Base-by-base conservation (phyloP, 2,797 vertebrate species). In the Siniperca obscura region DNA sequence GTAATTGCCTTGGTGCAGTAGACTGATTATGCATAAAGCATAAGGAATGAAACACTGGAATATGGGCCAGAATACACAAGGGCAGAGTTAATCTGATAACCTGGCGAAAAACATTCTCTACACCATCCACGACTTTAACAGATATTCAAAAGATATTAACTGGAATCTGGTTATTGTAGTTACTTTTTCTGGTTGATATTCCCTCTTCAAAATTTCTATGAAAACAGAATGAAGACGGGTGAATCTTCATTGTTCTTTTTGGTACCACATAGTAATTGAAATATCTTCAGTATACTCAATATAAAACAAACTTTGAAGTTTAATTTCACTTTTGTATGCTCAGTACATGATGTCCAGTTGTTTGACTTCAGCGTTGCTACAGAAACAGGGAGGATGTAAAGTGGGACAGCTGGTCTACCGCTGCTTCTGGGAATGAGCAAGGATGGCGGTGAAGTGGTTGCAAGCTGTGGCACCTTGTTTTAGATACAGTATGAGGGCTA, bases 311-410 rank as follows among this genome's bases (percentile, higher is more conserved):
- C 21, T 70, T 19, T 65, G 22, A 70, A n/a, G 50, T 22, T 48
- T 56, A 19, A 46, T 40, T 46, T 48, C 3, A 34, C 19, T 40
- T 50, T 22, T 14, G 14, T 56, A 38, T 27, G 36, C 36, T 81
- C 48, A 16, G 3, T 21, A 30, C 25, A 52, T 21, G 19, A 13
- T 11, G n/a, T 2, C n/a, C 38, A 8, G 8, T 25, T 34, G 14
- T 69, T 42, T 50, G 8, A 55, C 19, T 19, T 55, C 2, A 70
- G 40, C 5, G 4, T 38, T 66, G 60, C 60, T 27, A 21, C 34
- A 68, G 62, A 62, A 78, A 72, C 52, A 65, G 22, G 10, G 48
- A 64, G 36, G n/a, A 64, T 70, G 59, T 73, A 19, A 50, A 79
- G 50, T 57, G 64, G 12, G 53, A 46, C 70, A 70, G 30, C 22